Conservation (phyloP, 92 coral and sea anemone species). For the Porites divaricata region DNA sequence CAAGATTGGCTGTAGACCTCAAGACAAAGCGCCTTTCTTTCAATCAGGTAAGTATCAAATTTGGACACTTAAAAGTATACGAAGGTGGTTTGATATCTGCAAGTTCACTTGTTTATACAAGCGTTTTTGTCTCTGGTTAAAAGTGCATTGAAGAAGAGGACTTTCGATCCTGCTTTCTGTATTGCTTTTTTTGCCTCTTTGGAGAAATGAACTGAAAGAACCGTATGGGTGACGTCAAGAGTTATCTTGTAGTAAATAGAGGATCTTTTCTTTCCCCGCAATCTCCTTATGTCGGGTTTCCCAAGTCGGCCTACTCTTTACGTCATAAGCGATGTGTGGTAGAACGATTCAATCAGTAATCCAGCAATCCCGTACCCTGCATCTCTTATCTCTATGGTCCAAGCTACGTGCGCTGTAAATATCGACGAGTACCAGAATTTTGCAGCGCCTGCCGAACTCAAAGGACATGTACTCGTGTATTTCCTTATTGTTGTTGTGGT, state of each 20-base stretch:
- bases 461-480: too few species aligned
- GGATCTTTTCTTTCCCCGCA: slow-evolving; percentile 26
- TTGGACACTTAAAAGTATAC: neutral
- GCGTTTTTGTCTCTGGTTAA: too few species aligned
- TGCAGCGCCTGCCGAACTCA: too few species aligned
- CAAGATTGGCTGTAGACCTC: slow-evolving; percentile 51
- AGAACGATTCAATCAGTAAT: neutral
- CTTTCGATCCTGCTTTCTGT: neutral
- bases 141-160: neutral
- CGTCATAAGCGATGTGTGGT: neutral
- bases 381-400: too few species aligned
- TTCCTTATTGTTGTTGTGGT: too few species aligned
- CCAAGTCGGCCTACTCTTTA: neutral
- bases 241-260: slow-evolving; percentile 4
- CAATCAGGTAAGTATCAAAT: slow-evolving; percentile 28
- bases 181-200: too few species aligned
- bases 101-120: neutral
- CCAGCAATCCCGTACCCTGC: neutral
- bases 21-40: slow-evolving; percentile 38
- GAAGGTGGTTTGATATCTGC: neutral
- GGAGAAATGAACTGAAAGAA: neutral
- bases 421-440: neutral
- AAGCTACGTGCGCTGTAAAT: neutral
- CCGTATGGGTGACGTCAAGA: slow-evolving; percentile 22
- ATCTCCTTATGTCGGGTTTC: slow-evolving; percentile 13